phyloP scores from a whole-genome alignment of 2,888 invertebrate genomes.

The Ophioninae sp. region DNA sequence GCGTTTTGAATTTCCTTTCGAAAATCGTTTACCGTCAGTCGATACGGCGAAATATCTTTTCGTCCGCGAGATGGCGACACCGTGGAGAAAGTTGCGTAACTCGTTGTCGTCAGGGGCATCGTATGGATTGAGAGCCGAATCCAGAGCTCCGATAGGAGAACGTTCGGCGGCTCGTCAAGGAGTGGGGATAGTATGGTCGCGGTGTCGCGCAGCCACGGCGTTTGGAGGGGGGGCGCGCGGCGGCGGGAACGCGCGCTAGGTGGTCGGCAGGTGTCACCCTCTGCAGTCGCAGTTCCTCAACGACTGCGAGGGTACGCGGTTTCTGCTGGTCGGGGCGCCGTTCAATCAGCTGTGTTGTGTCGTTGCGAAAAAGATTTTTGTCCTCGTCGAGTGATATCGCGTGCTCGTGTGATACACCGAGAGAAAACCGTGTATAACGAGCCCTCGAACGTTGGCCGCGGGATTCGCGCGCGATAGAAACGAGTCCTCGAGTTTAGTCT shows the following conservation, averaged over 20 bases:
- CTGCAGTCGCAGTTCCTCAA: constrained; percentile 37
- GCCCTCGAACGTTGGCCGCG: constrained; percentile 25
- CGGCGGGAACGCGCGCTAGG: neutral
- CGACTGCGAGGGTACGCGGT: constrained; percentile 41
- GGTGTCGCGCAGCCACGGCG: neutral
- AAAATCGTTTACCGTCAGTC: neutral
- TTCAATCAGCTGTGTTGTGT: constrained; percentile 62
- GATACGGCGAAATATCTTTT: neutral
- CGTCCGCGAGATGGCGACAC: neutral
- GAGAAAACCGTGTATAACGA: constrained; percentile 24
- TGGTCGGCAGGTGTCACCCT: constrained; percentile 58
- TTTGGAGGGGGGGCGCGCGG: neutral
- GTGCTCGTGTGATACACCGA: constrained; percentile 25
- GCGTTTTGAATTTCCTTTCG: neutral
- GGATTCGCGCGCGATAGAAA: constrained; percentile 8
- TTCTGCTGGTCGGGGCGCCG: constrained; percentile 51
- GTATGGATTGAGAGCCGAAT: neutral
- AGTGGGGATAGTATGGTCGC: neutral
- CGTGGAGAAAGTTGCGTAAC: neutral
- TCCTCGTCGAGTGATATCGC: constrained; percentile 3
- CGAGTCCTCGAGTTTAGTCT: constrained; percentile 16
- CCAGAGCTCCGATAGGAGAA: neutral
- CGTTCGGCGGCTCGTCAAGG: neutral
- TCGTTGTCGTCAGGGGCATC: constrained; percentile 7
- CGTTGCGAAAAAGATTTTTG: constrained; percentile 45